Percentiles rank a stretch among this genome's conserved stretches.
These are phyloP conservation scores for Chionodraco myersi DNA, from an alignment of 2,113 vertebrate genomes.

Conservation along the genomic window DNA sequence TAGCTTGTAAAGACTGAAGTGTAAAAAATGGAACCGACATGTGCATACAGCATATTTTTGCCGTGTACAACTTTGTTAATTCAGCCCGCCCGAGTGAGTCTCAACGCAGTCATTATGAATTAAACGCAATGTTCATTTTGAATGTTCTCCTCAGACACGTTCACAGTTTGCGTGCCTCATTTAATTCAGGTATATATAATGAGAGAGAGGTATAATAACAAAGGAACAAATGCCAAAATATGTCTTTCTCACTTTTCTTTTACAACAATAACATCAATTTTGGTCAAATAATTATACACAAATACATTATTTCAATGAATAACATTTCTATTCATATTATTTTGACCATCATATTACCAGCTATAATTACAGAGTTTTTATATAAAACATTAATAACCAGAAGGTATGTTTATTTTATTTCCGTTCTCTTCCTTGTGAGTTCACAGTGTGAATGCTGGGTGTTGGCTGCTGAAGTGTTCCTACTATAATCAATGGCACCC, in stretches of 20 bases:
- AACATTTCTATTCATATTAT: background rate
- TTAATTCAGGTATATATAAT: slow-evolving; percentile 17
- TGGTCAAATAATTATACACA: background rate
- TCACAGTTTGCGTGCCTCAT: slow-evolving; percentile 8
- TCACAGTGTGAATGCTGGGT: slow-evolving; percentile 47
- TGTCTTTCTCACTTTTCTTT: background rate
- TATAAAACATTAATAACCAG: slow-evolving; percentile 30
- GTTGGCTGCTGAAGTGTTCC: slow-evolving; percentile 56
- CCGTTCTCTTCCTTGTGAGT: slow-evolving; percentile 15
- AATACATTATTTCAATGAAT: slow-evolving; percentile 3
- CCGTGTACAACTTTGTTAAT: slow-evolving; percentile 23
- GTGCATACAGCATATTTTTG: slow-evolving; percentile 13
- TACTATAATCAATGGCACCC: slow-evolving; percentile 69
- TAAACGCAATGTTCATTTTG: slow-evolving; percentile 17
- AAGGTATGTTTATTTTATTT: background rate
- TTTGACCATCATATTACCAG: background rate
- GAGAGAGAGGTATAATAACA: slow-evolving; percentile 6
- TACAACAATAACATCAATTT: background rate
- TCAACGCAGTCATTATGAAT: slow-evolving; percentile 39
- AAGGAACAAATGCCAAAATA: slow-evolving; percentile 6
- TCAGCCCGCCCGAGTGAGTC: slow-evolving; percentile 8
- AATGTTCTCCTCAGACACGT: slow-evolving; percentile 6
- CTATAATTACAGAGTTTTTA: slow-evolving; percentile 20
- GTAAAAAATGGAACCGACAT: background rate
- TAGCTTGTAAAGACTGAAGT: slow-evolving; percentile 11